Percentiles rank a stretch among this genome's conserved stretches.
These are phyloP conservation scores for Furcifer pardalis DNA, from an alignment of 2,797 vertebrate species.

Conservation along the genomic window DNA sequence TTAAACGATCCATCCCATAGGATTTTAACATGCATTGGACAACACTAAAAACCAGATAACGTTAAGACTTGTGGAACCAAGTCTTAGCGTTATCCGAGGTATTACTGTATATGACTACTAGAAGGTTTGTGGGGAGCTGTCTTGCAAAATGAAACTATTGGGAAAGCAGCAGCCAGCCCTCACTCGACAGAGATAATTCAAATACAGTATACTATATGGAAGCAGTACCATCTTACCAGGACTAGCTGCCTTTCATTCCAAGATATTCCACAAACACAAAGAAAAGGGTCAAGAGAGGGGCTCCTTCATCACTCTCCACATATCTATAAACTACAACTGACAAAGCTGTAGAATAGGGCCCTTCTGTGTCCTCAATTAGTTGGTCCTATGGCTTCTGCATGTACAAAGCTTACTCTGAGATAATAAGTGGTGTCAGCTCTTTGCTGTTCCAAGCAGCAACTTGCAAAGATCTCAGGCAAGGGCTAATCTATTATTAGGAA, in stretches of 20 bases:
- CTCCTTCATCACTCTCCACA: not conserved
- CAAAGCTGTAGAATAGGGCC: not conserved
- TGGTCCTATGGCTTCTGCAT: not conserved
- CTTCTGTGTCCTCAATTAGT: not conserved
- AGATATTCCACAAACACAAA: not conserved
- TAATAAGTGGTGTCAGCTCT: not conserved
- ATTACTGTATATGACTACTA: no score
- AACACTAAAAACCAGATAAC: no score
- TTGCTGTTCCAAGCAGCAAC: not conserved
- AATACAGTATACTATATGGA: not conserved
- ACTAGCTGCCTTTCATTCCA: no score
- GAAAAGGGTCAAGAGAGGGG: not conserved
- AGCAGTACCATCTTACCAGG: not conserved
- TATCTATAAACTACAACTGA: no score
- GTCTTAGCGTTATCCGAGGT: no score
- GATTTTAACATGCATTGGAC: no score
- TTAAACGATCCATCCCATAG: no score
- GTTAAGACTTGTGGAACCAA: no score
- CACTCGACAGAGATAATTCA: not conserved
- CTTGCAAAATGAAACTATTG: not conserved
- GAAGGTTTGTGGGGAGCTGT: not conserved
- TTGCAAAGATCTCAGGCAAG: not conserved
- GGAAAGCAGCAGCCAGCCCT: not conserved
- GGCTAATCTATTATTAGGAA: not conserved
- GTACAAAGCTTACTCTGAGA: not conserved